These are phyloP conservation scores for Epistrophe grossulariae DNA, from an alignment of 2,888 invertebrate species.

Conservation along the genomic window DNA sequence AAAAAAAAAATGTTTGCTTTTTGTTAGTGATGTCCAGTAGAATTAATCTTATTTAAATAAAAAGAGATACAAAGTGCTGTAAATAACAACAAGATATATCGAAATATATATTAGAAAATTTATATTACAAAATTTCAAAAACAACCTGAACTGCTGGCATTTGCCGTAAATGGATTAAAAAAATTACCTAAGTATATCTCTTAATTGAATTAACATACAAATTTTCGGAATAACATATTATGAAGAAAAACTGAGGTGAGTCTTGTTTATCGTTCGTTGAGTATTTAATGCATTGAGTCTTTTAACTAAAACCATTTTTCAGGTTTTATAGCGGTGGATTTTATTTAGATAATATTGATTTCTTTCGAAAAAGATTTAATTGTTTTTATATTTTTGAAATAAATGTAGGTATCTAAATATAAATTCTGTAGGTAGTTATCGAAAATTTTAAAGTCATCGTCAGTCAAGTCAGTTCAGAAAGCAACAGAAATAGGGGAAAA, in stretches of 20 bases:
- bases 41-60: not conserved
- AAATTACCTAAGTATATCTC: not conserved
- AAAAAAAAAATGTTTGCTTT: not conserved
- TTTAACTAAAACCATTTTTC: not conserved
- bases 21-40: not conserved
- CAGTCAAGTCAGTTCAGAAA: constrained; percentile 1
- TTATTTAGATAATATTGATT: not conserved
- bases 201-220: constrained; percentile 32
- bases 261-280: not conserved
- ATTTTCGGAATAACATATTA: constrained; percentile 2
- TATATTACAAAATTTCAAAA: not conserved
- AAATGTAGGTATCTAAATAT: too few relatives aligned
- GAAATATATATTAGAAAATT: not conserved
- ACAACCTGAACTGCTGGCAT: not conserved
- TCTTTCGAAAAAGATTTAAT: not conserved
- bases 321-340: not conserved
- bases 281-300: not conserved
- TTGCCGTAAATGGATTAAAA: constrained; percentile 19
- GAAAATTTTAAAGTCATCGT: not conserved
- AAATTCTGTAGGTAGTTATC: not conserved
- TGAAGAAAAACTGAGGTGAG: constrained; percentile 30
- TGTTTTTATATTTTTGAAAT: not conserved
- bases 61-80: not conserved
- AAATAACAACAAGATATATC: not conserved
- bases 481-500: constrained; percentile 8